Base-by-base conservation (phyloP, 2,797 vertebrate species). In the Falco columbarius region DNA sequence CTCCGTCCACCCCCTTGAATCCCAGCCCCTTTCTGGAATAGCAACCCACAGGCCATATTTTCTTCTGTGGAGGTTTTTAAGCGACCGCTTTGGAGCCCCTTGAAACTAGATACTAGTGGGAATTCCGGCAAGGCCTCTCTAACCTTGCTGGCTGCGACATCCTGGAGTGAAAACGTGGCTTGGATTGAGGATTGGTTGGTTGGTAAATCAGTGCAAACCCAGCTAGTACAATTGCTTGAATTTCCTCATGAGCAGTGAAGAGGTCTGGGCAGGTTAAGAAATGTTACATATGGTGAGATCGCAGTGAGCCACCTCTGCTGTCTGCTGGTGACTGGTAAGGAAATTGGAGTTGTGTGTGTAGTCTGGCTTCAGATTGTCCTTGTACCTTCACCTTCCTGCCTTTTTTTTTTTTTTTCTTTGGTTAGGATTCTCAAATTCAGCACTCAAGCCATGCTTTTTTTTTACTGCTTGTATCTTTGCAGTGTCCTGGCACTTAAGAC, bases 1-100 rank as follows among this genome's bases (percentile, higher is more conserved):
- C 95, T 97, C 96, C 92, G 96, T 95, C 97, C 96, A 95, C 93
- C 96, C 93, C 90, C 62, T 94, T 89, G 92, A 95, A 96, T 97
- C 93, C 84, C 93, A 91, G 87, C 89, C 93, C 79, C 91, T 96
- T 93, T 93, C 86, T 93, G 84, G 95, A 85, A 86, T 75, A 92
- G 91, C 89, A 96, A 94, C 86, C 94, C 87, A 92, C 68, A 95
- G 90, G 75, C 94, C 93, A 89, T 84, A 83, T 91, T 96, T 97
- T 95, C 86, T 94, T 89, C 77, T 87, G 68, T 90, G 89, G 59
- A 95, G 74, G 47, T 90, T 96, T 97, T 92, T 61, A 93, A 96
- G 81, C 52, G 4, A 93, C 92, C 83, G 55, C 90, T 89, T 91
- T 47, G 86, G 88, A 96, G 90, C 94, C 89, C 84, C 96, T 96